These are phyloP conservation scores for Synanthedon tipuliformis DNA, from an alignment of 2,888 invertebrate genomes.

Conservation along the genomic window DNA sequence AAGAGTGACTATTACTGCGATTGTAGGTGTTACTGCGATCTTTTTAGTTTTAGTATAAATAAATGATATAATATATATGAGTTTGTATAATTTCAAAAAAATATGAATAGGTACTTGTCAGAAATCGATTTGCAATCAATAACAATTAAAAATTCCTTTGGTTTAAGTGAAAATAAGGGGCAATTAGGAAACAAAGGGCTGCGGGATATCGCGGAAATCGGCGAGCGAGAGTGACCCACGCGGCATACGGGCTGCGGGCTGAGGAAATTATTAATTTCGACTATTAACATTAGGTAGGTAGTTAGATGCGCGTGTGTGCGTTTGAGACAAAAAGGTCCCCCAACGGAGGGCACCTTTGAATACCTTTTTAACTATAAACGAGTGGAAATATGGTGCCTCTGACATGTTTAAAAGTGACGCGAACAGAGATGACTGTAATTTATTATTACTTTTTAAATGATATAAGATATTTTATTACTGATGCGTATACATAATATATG, in stretches of 20 bases:
- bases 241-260: conserved; percentile 41
- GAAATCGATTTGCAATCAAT: background rate
- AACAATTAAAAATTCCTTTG: background rate
- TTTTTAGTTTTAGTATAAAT: too few relatives aligned
- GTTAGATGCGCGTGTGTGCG: conserved; percentile 11
- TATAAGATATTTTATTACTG: too few relatives aligned
- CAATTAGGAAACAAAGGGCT: conserved; percentile 43
- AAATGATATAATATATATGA: too few relatives aligned
- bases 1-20: too few relatives aligned
- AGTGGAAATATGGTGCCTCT: conserved; percentile 21
- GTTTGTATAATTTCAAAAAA: too few relatives aligned
- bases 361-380: conserved; percentile 40
- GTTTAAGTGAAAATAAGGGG: conserved; percentile 18
- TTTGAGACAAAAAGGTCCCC: conserved; percentile 47
- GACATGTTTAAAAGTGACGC: conserved; percentile 25
- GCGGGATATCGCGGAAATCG: conserved; percentile 26
- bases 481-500: too few relatives aligned
- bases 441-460: too few relatives aligned
- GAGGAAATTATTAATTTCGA: conserved; percentile 54
- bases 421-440: background rate
- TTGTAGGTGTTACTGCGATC: too few relatives aligned
- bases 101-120: too few relatives aligned
- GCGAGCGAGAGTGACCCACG: conserved; percentile 19
- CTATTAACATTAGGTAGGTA: conserved; percentile 43
- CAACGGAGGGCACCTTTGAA: conserved; percentile 15